Evolutionary conservation across 2,888 invertebrate genomes (phyloP).

Genomic region (Eremobia ochroleuca): DNA sequence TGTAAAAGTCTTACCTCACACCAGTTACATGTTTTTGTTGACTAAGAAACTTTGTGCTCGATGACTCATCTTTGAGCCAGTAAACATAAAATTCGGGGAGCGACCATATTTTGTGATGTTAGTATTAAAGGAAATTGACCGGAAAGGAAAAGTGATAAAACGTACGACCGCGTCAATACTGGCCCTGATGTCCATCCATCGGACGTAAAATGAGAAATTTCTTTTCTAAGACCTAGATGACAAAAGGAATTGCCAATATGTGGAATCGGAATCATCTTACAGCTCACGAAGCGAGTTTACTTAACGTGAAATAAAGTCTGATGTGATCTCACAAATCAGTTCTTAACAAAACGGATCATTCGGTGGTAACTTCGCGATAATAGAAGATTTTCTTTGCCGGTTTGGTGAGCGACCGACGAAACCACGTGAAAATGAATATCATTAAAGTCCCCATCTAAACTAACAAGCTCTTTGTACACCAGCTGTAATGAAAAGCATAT

Average conservation of each 20-base stretch:
- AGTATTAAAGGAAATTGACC: conserved; percentile 53
- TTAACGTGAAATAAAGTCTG: conserved; percentile 13
- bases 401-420: conserved; percentile 25
- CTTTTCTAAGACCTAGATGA: conserved; percentile 21
- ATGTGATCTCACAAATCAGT: conserved; percentile 22
- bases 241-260: conserved; percentile 22
- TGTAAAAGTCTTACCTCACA: conserved; percentile 70
- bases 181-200: conserved; percentile 3
- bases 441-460: conserved; percentile 38
- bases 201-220: conserved; percentile 27
- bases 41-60: conserved; percentile 57
- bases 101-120: conserved; percentile 32
- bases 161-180: conserved; percentile 39
- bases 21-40: conserved; percentile 63
- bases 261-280: conserved; percentile 13
- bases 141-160: conserved; percentile 51
- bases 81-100: conserved; percentile 43
- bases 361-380: conserved; percentile 11
- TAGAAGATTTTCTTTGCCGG: conserved; percentile 22
- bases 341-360: conserved; percentile 7
- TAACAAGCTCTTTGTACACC: conserved; percentile 62
- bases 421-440: conserved; percentile 50
- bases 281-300: conserved; percentile 22
- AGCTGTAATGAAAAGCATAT: conserved; percentile 55
- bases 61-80: conserved; percentile 58